phyloP scores from a whole-genome alignment of 2,113 vertebrate species.

The Hepsetus odoe region DNA sequence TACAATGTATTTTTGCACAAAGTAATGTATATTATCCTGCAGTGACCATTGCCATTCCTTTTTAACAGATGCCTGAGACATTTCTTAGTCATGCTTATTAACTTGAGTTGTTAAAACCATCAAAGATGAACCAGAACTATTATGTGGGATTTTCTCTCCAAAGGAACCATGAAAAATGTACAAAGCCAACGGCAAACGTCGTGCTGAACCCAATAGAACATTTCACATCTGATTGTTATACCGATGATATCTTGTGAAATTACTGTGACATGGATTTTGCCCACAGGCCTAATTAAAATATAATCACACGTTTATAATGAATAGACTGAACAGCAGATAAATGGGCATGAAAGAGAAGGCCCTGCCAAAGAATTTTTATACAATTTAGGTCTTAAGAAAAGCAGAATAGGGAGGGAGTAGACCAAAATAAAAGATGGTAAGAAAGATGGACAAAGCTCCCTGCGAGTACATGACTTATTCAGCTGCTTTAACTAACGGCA shows the following conservation, averaged over 20 bases:
- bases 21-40: no score
- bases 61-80: background rate
- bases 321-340: background rate
- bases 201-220: background rate
- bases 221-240: background rate
- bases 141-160: background rate
- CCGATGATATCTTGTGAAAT: constrained; percentile 6
- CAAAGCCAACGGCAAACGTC: background rate
- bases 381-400: background rate
- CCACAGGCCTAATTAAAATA: background rate
- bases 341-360: constrained; percentile 5
- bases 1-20: no score
- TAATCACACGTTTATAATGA: constrained; percentile 3
- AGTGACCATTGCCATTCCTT: no score
- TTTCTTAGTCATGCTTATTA: background rate
- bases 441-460: background rate
- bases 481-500: background rate
- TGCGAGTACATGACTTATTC: background rate
- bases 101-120: background rate
- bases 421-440: background rate
- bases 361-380: background rate
- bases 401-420: background rate
- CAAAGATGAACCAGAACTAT: background rate
- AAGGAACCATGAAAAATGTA: background rate
- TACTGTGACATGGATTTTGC: constrained; percentile 1